Evolutionary conservation across 2,888 invertebrate species (phyloP), one percentile per base, ranked within the genome.

Genomic region (Trissolcus brochymenae): DNA sequence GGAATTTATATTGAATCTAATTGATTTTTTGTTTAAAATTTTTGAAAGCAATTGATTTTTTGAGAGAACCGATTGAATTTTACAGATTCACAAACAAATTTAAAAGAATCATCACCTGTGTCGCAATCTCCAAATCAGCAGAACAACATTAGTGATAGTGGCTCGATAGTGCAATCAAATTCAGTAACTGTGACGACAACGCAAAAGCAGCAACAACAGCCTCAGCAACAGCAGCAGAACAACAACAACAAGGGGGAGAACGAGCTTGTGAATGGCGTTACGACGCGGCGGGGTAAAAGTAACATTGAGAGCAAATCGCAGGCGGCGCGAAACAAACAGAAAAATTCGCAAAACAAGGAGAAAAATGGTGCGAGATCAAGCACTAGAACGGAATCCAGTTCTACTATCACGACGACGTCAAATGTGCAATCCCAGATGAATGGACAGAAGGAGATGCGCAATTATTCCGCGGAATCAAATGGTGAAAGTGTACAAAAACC

Each of bases 321-420:
- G 89, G 89, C 91, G 78, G 91, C 91, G 85, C 87, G 90, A 80
- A 91, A 91, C 82, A 91, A 91, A 85, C 91, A 90, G 85, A 91
- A 91, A 89, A 90, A 88, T 81, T 89, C 87, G 77, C 87, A 88
- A 79, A 90, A 90, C 74, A 90, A 88, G 80, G 89, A 89, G 41
- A 89, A 89, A 71, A 88, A 87, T 60, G 81, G 82, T 50, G 83
- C 85, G 62, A 83, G 87, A 51, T 81, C 82, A 53, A 84, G 90
- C 83, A 87, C 89, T 79, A 83, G 90, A 85, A 86, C 90, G 83
- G 87, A 89, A 81, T 87, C 88, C 75, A 60, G 53, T 49, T 72
- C 75, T n/a, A 78, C 51, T 4, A 73, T 78, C 6, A 77, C 67
- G 9, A 35, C 51, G 6, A 76, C 21, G 55, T 35, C 35, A 11